Evolutionary conservation across 2,113 vertebrate genomes (phyloP), one percentile per base, ranked within the genome.

Genomic region (Cynoglossus semilaevis): DNA sequence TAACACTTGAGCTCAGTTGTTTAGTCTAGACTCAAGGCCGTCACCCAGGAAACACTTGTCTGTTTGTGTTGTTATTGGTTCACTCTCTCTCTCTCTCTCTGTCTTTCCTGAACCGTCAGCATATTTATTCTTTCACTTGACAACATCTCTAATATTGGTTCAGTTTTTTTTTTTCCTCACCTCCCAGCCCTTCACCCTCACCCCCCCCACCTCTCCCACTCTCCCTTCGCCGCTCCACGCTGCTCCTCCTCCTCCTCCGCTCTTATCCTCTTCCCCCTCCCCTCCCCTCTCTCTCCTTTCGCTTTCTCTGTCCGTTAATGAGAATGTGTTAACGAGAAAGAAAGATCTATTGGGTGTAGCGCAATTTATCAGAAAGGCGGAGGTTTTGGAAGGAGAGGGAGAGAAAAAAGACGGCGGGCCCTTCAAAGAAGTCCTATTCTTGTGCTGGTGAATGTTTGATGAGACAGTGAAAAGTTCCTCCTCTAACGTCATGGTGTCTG

Each of bases 371-470:
- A 89, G 88, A 84, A 88, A 90, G 86, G 82, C 83, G 68, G 85
- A 85, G 87, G 88, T 86, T n/a, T 88, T 81, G 63, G 74, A 78
- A 78, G 72, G 43, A 51, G 51, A 5, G 70, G 43, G 48, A 47
- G 5, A 51, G 77, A 77, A 74, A 78, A 68, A 54, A 71, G 70
- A 69, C 76, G 61, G 29, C 75, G 52, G 80, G 81, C 83, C 89
- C 88, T 91, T 92, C 89, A 90, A 92, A 92, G 89, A 91, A 91
- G 86, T 91, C 85, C 91, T 89, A 91, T 91, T 92, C 90, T 92
- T 91, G 88, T 92, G 89, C 84, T 88, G 89, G 88, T 91, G 85
- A 90, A 90, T 91, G 90, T 91, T 91, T 91, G 90, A 91, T 90
- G 90, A 91, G 90, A 90, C 90, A 88, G 87, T 91, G 90, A 92